These are phyloP conservation scores for Tamias sibiricus DNA, from an alignment of 2,113 vertebrate species.

Conservation along the genomic window DNA sequence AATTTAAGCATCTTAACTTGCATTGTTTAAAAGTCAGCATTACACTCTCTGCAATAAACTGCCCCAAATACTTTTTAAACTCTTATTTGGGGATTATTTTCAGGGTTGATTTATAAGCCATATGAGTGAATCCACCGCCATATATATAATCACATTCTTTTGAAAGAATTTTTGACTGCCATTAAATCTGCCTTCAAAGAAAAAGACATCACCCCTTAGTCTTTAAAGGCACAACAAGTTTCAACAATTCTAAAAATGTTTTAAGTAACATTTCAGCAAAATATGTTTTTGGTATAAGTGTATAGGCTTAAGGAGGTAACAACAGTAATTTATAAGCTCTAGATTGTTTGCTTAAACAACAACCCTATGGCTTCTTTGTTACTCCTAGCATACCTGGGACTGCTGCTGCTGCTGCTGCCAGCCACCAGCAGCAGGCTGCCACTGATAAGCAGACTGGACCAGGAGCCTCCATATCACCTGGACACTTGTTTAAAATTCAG, in stretches of 20 bases:
- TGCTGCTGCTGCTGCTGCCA: not conserved
- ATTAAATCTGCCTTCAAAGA: not conserved
- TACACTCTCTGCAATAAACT: not conserved
- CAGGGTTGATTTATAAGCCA: not conserved
- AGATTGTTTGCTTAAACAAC: not conserved
- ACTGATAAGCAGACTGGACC: not conserved
- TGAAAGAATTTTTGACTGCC: not conserved
- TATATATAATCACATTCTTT: slow-evolving; percentile 4
- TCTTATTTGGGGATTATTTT: not conserved
- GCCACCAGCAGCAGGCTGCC: not conserved
- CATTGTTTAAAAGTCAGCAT: not conserved
- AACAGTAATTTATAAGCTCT: not conserved
- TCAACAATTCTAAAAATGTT: not conserved
- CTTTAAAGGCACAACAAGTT: not conserved
- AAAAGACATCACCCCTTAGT: not conserved
- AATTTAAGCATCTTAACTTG: not conserved
- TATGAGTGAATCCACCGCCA: not conserved
- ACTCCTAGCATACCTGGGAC: not conserved
- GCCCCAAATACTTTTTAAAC: not conserved
- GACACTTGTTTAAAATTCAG: not conserved
- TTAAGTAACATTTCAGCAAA: slow-evolving; percentile 3
- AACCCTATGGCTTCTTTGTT: not conserved
- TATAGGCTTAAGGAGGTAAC: not conserved
- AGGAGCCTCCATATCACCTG: not conserved
- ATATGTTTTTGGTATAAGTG: not conserved